Base-by-base conservation (phyloP, 2,113 vertebrate genomes). In the Oncorhynchus keta region DNA sequence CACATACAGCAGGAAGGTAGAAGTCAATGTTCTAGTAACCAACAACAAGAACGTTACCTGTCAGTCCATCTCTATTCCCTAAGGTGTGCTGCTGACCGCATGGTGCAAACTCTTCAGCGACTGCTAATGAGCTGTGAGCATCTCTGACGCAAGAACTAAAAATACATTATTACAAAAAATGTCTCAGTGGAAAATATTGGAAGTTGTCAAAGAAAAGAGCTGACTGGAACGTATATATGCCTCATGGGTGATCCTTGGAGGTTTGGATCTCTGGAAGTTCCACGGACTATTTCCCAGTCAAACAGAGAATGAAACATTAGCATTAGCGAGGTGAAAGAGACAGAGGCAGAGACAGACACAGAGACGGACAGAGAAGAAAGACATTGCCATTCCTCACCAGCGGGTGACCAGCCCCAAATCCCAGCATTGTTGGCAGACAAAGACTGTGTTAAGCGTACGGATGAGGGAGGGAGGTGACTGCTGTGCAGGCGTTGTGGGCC, bases 371-470 rank as follows among this genome's bases (percentile, higher is more conserved):
- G 13, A 57, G 3, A 20, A 57, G 18, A 57, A 20, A 57, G 55
- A 57, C 3, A 20, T 4, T 20, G 5, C 18, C 55, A 20, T 57
- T 20, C 2, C 18, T 57, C 55, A 57, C 55, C 55, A 14, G 59
- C 16, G 14, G 51, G 14, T 18, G n/a, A 62, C 20, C n/a, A 62
- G 59, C 59, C 59, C n/a, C n/a, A 22, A 62, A 62, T 22, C 59
- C n/a, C 18, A 62, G 35, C 45, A 75, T 45, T 77, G 77, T 79
- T 75, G 73, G 72, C 76, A 76, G 65, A 78, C 71, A 59, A 55
- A 79, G 76, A 48, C 65, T 68, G 68, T 73, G 51, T 45, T 45
- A 45, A 9, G 39, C 35, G 26, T 66, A 39, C 64, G 13, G 14
- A 67, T 2, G 39, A 45, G 9, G 2, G 39, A 11, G 39, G 9